A percentile compares a stretch with the other conserved stretches of the same genome.
These are phyloP conservation scores for Apteryx owenii DNA, from an alignment of 2,113 vertebrate species.

Conservation along the genomic window DNA sequence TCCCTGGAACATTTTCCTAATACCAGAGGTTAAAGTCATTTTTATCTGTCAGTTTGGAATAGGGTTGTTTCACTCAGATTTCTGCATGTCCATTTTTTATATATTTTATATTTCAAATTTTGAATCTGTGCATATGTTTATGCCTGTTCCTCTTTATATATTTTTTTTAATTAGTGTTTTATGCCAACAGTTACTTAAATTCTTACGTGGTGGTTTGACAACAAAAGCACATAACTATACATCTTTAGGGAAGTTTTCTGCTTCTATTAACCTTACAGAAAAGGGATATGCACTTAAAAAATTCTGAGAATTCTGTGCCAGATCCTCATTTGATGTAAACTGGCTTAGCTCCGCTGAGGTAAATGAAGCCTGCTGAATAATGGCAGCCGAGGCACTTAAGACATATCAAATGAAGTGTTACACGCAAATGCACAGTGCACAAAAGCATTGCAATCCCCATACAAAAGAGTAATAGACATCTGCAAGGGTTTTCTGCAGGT, in stretches of 20 bases:
- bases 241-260: neutral
- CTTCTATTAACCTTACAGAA: neutral
- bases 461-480: neutral
- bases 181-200: neutral
- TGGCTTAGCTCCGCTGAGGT: neutral
- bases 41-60: neutral
- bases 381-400: neutral
- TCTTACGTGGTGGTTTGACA: neutral
- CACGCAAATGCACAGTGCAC: neutral
- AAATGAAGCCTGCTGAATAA: conserved; percentile 24
- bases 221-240: accelerated
- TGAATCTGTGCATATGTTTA: neutral
- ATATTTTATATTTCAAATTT: neutral
- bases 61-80: neutral
- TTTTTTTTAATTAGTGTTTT: neutral
- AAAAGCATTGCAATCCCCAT: neutral
- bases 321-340: neutral
- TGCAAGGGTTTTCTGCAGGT: conserved; percentile 9
- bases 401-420: neutral
- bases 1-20: neutral
- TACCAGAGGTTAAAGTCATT: neutral
- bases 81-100: neutral
- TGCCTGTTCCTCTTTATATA: neutral
- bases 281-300: neutral
- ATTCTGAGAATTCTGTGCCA: neutral